These are phyloP conservation scores for Mormyrops boulengeri DNA, from an alignment of 2,797 vertebrate species.

Conservation along the genomic window DNA sequence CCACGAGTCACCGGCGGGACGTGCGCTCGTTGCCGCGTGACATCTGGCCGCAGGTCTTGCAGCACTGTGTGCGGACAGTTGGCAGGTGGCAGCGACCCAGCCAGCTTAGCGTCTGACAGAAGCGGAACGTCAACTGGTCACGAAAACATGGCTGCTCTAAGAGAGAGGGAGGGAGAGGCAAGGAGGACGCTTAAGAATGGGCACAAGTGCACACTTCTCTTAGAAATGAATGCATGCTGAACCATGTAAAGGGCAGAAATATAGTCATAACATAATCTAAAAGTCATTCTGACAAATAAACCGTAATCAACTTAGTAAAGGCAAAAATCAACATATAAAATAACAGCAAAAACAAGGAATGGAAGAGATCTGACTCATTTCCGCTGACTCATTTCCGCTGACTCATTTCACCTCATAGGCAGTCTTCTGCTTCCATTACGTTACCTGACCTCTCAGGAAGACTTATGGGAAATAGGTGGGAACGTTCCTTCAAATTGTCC, in stretches of 20 bases:
- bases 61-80: constrained; percentile 72
- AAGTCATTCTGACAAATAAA: neutral
- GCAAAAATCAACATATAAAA: neutral
- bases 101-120: constrained; percentile 78
- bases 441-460: neutral
- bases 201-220: neutral
- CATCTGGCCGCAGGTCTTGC: constrained; percentile 65
- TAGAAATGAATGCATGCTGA: neutral
- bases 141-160: constrained; percentile 65
- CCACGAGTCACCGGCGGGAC: constrained; percentile 47
- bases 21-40: constrained; percentile 47
- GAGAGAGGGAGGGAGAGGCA: constrained; percentile 21
- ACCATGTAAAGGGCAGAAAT: neutral
- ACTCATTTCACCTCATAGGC: neutral
- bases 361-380: neutral
- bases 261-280: neutral
- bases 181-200: neutral
- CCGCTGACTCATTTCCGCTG: neutral
- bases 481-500: neutral
- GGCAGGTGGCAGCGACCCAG: constrained; percentile 74
- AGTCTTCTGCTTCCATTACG: neutral
- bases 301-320: neutral
- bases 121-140: constrained; percentile 66
- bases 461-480: neutral
- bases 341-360: neutral